These are phyloP conservation scores for Trachelus tabidus DNA, from an alignment of 2,888 invertebrate genomes.

Conservation along the genomic window DNA sequence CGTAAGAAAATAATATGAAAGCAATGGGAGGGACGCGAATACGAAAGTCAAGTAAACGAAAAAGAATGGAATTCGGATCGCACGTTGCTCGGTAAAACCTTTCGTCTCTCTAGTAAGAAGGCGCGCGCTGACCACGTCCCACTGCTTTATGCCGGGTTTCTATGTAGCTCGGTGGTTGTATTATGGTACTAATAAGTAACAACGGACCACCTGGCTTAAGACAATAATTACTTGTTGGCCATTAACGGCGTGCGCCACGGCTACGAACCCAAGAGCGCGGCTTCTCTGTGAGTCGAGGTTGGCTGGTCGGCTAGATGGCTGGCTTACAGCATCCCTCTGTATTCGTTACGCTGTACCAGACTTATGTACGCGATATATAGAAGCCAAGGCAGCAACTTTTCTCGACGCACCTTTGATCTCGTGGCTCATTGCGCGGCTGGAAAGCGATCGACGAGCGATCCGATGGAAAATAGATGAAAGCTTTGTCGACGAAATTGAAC, in stretches of 20 bases:
- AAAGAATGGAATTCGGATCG: slow-evolving; percentile 22
- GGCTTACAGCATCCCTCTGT: not conserved
- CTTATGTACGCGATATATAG: not conserved
- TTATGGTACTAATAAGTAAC: slow-evolving; percentile 48
- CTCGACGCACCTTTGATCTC: slow-evolving; percentile 6
- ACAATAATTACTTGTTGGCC: slow-evolving; percentile 56
- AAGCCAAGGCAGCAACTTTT: slow-evolving; percentile 1
- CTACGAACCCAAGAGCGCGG: slow-evolving; percentile 20
- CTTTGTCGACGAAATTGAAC: not conserved
- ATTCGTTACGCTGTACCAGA: not conserved
- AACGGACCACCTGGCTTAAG: slow-evolving; percentile 57
- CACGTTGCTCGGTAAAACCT: not conserved
- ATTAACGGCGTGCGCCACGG: slow-evolving; percentile 51
- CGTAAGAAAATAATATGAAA: too few relatives aligned
- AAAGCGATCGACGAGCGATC: slow-evolving; percentile 2
- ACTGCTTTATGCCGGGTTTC: slow-evolving; percentile 13
- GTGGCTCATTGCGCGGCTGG: not conserved
- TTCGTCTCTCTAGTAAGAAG: not conserved
- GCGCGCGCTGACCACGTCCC: not conserved
- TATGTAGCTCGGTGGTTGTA: slow-evolving; percentile 24
- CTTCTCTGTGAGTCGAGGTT: slow-evolving; percentile 25
- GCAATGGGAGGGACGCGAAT: slow-evolving; percentile 20
- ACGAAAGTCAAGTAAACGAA: slow-evolving; percentile 17
- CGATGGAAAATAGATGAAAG: not conserved
- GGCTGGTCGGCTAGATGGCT: not conserved